Percentiles rank a stretch among this genome's conserved stretches.
phyloP scores from a whole-genome alignment of 1,140 invertebrate genomes.

The Bombus vancouverensis region DNA sequence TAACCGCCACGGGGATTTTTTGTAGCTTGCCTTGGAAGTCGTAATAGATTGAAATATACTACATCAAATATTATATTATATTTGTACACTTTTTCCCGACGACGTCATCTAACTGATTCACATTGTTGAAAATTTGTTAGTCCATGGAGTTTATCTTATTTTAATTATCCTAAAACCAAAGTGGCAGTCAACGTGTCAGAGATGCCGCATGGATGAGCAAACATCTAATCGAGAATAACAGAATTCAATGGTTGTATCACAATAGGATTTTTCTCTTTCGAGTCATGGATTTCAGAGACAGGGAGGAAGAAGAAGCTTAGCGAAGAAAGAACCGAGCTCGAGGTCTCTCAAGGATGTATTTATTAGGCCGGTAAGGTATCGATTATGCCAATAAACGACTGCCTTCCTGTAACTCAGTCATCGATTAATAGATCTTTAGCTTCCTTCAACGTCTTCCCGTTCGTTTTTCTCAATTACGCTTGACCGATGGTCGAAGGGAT shows the following conservation, averaged over 20 bases:
- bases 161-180: no score
- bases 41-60: not conserved
- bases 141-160: no score
- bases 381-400: conserved; percentile 39
- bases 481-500: conserved; percentile 15
- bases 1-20: no score
- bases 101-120: no score
- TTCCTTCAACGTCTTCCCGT: conserved; percentile 7
- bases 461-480: conserved; percentile 28
- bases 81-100: no score
- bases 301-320: not conserved
- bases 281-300: not conserved
- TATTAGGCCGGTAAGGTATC: conserved; percentile 27
- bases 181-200: no score
- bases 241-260: no score
- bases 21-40: no score
- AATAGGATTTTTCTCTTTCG: not conserved
- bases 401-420: conserved; percentile 31
- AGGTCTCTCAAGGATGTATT: conserved; percentile 23
- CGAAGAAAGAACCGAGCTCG: not conserved
- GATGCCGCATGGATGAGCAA: no score
- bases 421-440: conserved; percentile 27
- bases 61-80: no score
- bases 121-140: no score
- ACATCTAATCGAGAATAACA: no score